Evolutionary conservation across 2,888 invertebrate species (phyloP), one percentile per base, ranked within the genome.

Genomic region (Ypsolopha scabrella): DNA sequence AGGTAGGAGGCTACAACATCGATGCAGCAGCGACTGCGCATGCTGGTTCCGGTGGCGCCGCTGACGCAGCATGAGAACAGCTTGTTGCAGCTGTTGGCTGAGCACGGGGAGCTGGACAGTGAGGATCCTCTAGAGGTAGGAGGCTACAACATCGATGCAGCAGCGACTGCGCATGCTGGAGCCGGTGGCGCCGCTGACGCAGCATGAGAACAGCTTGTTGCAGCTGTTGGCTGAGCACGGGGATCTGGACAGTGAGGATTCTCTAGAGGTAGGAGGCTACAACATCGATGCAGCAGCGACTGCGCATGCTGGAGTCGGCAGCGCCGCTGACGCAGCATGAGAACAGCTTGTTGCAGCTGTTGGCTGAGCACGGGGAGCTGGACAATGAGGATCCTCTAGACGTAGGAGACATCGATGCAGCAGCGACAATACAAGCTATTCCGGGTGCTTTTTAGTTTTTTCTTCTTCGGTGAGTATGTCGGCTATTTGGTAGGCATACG

Each of bases 301-400:
- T 13, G 13, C 13, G 11, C 13, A 36, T 14, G 2, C 9, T 11
- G 3, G 33, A 13, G 7, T 34, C 34, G 1, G 46, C 11, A 34
- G 11, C 46, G 11, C 35, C 34, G 11, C 46, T 46, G 34, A 46
- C 34, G n/a, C 11, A 46, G 10, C n/a, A 41, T 35, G 41, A 41
- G 49, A 9, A 35, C 7, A 33, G 38, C 8, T 8, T 41, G 33
- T 34, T 35, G 46, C 49, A 6, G 41, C 39, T 47, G 34, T 36
- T 48, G 33, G 33, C n/a, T 33, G 46, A 46, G 46, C 43, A n/a
- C 24, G 39, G 39, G 2, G 49, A 41, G 3, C 14, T 10, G 14
- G 48, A 48, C 24, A 48, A 35, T 14, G 47, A 47, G n/a, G 49
- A 49, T 10, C 49, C 49, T 33, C 41, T 49, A 7, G 3, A 39